Evolutionary conservation across 2,113 vertebrate genomes (phyloP), one percentile per base, ranked within the genome.

Genomic region (Aldabrachelys gigantea): DNA sequence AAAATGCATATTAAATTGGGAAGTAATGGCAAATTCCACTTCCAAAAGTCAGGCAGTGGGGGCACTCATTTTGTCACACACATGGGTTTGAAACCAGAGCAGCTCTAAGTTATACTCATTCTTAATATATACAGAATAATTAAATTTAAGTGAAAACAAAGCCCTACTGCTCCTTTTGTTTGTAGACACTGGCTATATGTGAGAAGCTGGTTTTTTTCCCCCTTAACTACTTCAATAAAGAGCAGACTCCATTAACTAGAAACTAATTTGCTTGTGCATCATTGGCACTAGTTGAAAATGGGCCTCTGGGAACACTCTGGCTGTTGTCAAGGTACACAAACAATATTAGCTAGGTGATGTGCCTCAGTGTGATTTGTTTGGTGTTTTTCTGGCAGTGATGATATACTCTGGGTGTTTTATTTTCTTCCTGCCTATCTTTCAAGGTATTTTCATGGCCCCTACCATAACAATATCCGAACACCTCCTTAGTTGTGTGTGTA

Each of bases 71-170:
- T 83, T 93, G 87, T 91, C 90, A 38, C 94, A 82, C 88, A 95
- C 91, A 89, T 92, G 90, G 62, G 78, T 96, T 97, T 96, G 90
- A 94, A 95, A 92, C 78, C 83, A 95, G 94, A 94, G 75, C 93
- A 95, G 90, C 95, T 94, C 89, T 86, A 95, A 93, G 85, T 96
- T 96, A 92, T 81, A 88, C 49, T 97, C 93, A 95, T 97, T 96
- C 87, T 94, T 83, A 88, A 25, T 95, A 94, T 93, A 94, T 93
- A 91, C 95, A 86, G 25, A 86, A 57, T 95, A 97, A 96, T 95
- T 93, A 96, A 97, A 95, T 91, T 72, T 96, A 95, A 97, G 93
- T 95, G 89, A 94, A 96, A 97, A 96, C 94, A 96, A 97, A 96
- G 93, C 90, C 79, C 91, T 87, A 93, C 95, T 96, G 96, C 96